Base-by-base conservation (phyloP, 2,797 vertebrate genomes). In the Amblyopsis hoosieri region DNA sequence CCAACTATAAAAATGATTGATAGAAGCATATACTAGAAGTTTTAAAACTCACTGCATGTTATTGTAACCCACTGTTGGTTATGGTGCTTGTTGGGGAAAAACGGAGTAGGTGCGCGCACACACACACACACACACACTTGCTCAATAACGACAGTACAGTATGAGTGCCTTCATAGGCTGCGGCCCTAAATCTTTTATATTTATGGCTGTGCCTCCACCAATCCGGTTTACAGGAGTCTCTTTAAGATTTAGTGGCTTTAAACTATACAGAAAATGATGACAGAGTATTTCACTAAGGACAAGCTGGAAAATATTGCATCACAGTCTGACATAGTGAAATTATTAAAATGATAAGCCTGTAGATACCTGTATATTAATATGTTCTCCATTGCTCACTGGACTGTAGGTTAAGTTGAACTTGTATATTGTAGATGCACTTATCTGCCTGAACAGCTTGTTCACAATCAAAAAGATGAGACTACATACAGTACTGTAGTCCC, bases 171-270 rank as follows among this genome's bases (percentile, higher is more conserved):
- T 82, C 79, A 74, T 86, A 79, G 69, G 74, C 72, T 13, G 67
- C 72, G 78, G 61, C 80, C 78, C 63, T 85, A 81, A 89, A 89
- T 84, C 74, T 77, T 85, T 75, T 78, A 78, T 89, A 90, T 90
- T 89, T 90, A 90, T 85, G 79, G 81, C 64, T 53, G 72, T 84
- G 81, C 80, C 82, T 80, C 86, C 78, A 82, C 80, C 83, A 77
- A 73, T 78, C 74, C 71, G 74, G 65, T 86, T 90, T 86, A 88
- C 71, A 80, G 87, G 85, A 84, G 59, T 80, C 87, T 87, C 85
- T 81, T 74, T 77, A 77, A 84, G 81, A 91, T 91, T 88, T 84
- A 84, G 85, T 85, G 85, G 85, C 89, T 81, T 80, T 87, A 90
- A 89, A 90, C 50, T 54, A 86, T 69, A 83, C 77, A 90, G 79